Evolutionary conservation across 2,888 invertebrate genomes (phyloP).

Genomic region (Eupithecia inturbata): DNA sequence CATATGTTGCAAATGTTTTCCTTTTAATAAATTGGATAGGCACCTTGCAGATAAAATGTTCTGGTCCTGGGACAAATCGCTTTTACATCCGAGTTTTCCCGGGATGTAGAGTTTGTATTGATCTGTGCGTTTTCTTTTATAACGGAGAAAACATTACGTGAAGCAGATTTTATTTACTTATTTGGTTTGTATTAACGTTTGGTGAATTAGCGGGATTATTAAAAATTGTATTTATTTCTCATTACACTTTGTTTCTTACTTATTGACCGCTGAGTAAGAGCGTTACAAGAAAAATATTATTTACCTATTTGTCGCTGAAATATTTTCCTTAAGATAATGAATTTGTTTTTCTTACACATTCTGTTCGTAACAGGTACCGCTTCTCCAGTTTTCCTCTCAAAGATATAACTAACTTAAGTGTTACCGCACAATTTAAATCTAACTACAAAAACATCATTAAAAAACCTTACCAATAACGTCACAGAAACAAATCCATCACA

Average conservation of each 20-base stretch:
- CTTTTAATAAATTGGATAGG: constrained; percentile 12
- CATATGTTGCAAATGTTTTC: constrained; percentile 2
- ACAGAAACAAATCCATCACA: constrained; percentile 64
- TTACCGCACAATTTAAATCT: background rate
- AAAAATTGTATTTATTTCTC: background rate
- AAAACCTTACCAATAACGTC: constrained; percentile 50
- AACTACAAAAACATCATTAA: background rate
- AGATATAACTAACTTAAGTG: background rate
- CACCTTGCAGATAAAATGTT: constrained; percentile 7
- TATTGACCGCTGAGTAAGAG: background rate
- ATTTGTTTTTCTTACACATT: background rate
- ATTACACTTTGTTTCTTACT: background rate
- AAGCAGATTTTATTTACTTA: background rate
- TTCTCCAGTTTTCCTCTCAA: background rate
- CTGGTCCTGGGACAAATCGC: constrained; percentile 5
- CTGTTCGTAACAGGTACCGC: background rate
- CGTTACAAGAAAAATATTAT: background rate
- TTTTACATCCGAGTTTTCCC: background rate
- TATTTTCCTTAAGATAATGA: background rate
- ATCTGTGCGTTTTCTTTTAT: background rate
- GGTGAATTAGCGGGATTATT: background rate
- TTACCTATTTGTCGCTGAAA: background rate
- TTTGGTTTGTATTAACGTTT: background rate
- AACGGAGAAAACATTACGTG: background rate
- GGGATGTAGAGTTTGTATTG: background rate